Conservation (phyloP, 2,888 invertebrate species). For the Slavum lentiscoides region DNA sequence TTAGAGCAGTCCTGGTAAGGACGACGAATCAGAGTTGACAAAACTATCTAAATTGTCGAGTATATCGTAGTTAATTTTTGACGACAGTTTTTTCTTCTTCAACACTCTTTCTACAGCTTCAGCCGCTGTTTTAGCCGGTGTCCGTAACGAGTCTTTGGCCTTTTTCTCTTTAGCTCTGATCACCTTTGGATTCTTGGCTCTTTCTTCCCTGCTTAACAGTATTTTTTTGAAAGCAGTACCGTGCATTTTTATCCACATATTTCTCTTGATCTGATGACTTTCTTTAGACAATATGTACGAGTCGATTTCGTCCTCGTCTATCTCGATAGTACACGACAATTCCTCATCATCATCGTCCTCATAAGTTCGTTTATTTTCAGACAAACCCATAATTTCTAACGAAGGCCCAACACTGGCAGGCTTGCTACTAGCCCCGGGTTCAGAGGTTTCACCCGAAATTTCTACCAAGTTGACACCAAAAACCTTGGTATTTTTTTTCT, state of each 20-base stretch:
- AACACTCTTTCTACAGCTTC: slow-evolving; percentile 97
- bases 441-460: slow-evolving; percentile 18
- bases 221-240: slow-evolving; percentile 83
- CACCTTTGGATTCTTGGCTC: slow-evolving; percentile 79
- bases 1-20: slow-evolving; percentile 22
- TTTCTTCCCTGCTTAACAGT: slow-evolving; percentile 65
- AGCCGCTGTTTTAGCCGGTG: slow-evolving; percentile 43
- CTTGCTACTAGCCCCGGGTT: slow-evolving; percentile 23
- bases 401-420: slow-evolving; percentile 25
- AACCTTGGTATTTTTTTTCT: slow-evolving; percentile 49
- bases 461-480: slow-evolving; percentile 37
- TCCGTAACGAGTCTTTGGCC: slow-evolving; percentile 61
- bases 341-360: slow-evolving; percentile 59
- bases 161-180: slow-evolving; percentile 84
- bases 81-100: slow-evolving; percentile 92
- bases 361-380: slow-evolving; percentile 33
- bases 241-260: slow-evolving; percentile 86
- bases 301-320: slow-evolving; percentile 90
- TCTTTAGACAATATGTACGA: slow-evolving; percentile 80
- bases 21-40: slow-evolving; percentile 44
- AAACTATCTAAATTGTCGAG: slow-evolving; percentile 50
- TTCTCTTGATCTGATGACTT: slow-evolving; percentile 80
- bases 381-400: slow-evolving; percentile 49
- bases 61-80: slow-evolving; percentile 97
- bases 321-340: slow-evolving; percentile 72